Evolutionary conservation across 1,140 invertebrate species (phyloP).

Genomic region (Drosophila serrata): DNA sequence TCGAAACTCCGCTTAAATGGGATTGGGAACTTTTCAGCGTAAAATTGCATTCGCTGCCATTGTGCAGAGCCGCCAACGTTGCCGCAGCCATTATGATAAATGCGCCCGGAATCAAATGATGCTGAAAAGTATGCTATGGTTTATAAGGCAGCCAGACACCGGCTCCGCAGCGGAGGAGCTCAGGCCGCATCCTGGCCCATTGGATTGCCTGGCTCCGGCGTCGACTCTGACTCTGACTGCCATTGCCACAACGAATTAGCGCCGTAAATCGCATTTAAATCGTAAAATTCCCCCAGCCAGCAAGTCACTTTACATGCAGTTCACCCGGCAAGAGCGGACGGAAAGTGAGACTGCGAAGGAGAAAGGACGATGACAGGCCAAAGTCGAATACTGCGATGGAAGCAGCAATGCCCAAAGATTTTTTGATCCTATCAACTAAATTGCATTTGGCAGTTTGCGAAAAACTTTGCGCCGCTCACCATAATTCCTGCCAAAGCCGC

Average conservation of each 20-base stretch:
- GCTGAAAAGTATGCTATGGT: constrained; percentile 74
- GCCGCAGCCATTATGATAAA: constrained; percentile 72
- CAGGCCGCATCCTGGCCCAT: constrained; percentile 31
- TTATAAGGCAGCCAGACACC: constrained; percentile 47
- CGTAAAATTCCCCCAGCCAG: constrained; percentile 77
- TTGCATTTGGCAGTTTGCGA: constrained; percentile 82
- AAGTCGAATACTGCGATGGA: constrained; percentile 29
- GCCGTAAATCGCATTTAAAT: constrained; percentile 84
- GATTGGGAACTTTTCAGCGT: constrained; percentile 68
- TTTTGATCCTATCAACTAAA: constrained; percentile 84
- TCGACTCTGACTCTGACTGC: constrained; percentile 40
- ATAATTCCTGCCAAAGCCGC: constrained; percentile 59
- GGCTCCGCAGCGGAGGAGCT: neutral
- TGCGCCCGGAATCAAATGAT: constrained; percentile 73
- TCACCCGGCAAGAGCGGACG: constrained; percentile 3
- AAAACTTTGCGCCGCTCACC: constrained; percentile 69
- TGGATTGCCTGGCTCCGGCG: constrained; percentile 57
- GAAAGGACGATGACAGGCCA: constrained; percentile 40
- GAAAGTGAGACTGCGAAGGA: constrained; percentile 1
- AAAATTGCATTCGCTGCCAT: constrained; percentile 70
- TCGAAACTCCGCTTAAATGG: constrained; percentile 52
- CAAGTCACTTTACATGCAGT: constrained; percentile 73
- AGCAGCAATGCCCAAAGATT: constrained; percentile 65
- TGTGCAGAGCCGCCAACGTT: constrained; percentile 39
- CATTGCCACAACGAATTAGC: constrained; percentile 80